These are phyloP conservation scores for Hemichromis elongatus DNA, from an alignment of 2,113 vertebrate genomes.

Conservation along the genomic window DNA sequence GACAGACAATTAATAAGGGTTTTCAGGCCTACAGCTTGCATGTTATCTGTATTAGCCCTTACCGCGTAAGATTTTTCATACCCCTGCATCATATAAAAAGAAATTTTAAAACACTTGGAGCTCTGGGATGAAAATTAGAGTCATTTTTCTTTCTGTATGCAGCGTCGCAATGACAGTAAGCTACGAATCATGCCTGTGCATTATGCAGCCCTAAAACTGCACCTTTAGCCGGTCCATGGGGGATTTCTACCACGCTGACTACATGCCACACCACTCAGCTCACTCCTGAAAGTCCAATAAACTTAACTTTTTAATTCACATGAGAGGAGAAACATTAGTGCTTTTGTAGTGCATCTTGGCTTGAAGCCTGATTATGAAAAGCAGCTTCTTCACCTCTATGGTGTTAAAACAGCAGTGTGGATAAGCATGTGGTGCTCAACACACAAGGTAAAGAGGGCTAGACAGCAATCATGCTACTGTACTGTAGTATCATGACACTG, in stretches of 20 bases:
- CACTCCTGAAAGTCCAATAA: slow-evolving; percentile 15
- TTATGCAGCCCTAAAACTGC: slow-evolving; percentile 4
- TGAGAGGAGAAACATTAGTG: neutral
- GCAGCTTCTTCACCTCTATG: neutral
- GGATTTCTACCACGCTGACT: neutral
- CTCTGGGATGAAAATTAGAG: slow-evolving; percentile 34
- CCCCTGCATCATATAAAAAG: neutral
- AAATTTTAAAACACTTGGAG: neutral
- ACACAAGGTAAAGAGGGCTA: neutral
- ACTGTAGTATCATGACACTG: neutral
- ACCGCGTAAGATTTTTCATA: neutral
- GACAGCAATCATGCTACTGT: neutral
- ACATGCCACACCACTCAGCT: neutral
- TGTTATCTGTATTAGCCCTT: neutral
- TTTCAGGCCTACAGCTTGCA: neutral
- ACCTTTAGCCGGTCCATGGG: neutral
- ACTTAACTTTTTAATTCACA: slow-evolving; percentile 22
- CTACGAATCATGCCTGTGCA: neutral
- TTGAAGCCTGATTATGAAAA: neutral
- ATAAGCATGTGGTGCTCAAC: neutral
- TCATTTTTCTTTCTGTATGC: slow-evolving; percentile 17
- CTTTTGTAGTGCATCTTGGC: neutral
- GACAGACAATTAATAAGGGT: slow-evolving; percentile 9
- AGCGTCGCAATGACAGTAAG: slow-evolving; percentile 8
- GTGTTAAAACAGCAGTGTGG: neutral